Conservation (phyloP, 2,113 vertebrate genomes). For the Sebastes schlegelii region DNA sequence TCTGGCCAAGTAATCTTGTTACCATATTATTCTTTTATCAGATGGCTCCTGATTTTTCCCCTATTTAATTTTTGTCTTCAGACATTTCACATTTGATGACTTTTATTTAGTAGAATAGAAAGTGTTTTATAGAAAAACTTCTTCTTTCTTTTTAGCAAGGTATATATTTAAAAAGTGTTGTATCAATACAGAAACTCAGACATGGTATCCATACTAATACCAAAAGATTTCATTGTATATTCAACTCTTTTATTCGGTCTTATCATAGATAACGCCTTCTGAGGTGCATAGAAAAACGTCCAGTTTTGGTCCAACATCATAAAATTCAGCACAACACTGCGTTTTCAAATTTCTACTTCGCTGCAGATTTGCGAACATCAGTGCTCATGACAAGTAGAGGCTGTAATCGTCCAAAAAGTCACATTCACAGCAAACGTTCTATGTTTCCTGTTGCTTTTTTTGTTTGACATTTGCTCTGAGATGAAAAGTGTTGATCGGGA, state of each 20-base stretch:
- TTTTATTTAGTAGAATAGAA: not conserved
- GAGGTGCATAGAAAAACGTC: too few relatives aligned
- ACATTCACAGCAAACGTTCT: too few relatives aligned
- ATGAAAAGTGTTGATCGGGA: not conserved
- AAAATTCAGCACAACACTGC: too few relatives aligned
- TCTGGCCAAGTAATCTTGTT: not conserved
- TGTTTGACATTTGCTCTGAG: not conserved
- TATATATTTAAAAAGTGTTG: not conserved
- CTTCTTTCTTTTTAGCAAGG: not conserved
- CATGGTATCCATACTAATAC: not conserved
- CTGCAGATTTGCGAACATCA: too few relatives aligned
- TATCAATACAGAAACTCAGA: not conserved
- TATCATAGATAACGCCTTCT: too few relatives aligned
- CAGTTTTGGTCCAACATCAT: too few relatives aligned
- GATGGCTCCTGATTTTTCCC: not conserved
- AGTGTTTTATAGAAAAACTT: not conserved
- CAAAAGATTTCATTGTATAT: too few relatives aligned
- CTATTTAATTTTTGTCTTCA: not conserved
- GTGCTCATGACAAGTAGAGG: not conserved
- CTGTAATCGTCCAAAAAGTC: not conserved
- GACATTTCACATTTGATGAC: not conserved
- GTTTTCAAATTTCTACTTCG: too few relatives aligned
- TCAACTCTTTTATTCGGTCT: too few relatives aligned
- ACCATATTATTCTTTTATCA: not conserved
- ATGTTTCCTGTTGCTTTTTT: too few relatives aligned